Base-by-base conservation (phyloP, 2,113 vertebrate genomes). In the Choloepus hoffmanni region DNA sequence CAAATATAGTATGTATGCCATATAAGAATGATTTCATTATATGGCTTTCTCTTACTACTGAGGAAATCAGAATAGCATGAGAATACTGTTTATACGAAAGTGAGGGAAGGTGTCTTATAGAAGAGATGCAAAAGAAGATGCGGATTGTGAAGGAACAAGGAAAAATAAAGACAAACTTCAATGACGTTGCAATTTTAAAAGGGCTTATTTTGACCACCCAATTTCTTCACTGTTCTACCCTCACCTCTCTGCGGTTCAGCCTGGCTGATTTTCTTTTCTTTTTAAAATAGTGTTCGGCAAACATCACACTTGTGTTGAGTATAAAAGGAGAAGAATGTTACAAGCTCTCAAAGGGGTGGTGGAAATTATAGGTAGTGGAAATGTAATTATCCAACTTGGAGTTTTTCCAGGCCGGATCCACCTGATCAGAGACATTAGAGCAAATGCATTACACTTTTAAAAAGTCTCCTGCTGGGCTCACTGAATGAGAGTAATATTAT, bases 311-410 rank as follows among this genome's bases (percentile, higher is more conserved):
- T 62, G 58, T 89, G 30, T 92, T 92, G 88, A 78, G 48, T 96
- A 73, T 94, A 77, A 95, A 97, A 95, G 60, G 95, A 95, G 86
- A 97, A 97, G 92, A 97, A 93, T 92, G 78, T 48, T 45, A 65
- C 74, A 63, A 95, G 55, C 92, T 95, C 83, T 97, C 96, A 95
- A 95, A 98, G 92, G 91, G 79, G 96, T 94, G 94, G 86, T 96
- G 89, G 93, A 96, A 97, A 97, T 97, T 97, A 97, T 96, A 97
- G 95, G 96, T 92, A 97, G 91, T 8, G 0, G 97, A 96, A 97
- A 97, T 97, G 97, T 94, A 98, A 98, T 98, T 98, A 97, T 96
- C 96, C 30, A 89, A 83, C 96, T 98, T 98, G 97, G 97, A 97
- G 81, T 92, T 96, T 95, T 96, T 98, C 97, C 97, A 98, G 94